Base-by-base conservation (phyloP, 1,140 invertebrate species). In the Brachionus koreanus region DNA sequence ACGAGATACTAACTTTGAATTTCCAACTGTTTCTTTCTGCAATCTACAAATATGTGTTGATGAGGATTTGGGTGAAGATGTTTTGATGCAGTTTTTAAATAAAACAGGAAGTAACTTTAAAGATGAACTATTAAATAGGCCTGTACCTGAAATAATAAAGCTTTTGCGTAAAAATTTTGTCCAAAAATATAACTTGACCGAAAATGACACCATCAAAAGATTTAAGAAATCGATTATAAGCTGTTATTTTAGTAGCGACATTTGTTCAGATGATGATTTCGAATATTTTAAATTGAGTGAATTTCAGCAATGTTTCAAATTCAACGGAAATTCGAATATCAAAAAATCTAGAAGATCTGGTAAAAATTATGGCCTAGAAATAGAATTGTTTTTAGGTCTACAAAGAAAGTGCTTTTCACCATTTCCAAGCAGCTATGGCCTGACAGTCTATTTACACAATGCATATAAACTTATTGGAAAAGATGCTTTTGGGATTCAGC, bases 11-110 rank as follows among this genome's bases (percentile, higher is more conserved):
- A 77, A 77, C 16, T 43, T 46, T n/a, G 4, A 12, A 23, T 77
- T 77, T 77, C 75, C 75, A 37, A 49, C 75, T 7, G 37, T 77
- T 16, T 37, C 75, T n/a, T 35, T 77, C 35, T 77, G 75, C 12
- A 77, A 33, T 33, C n/a, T 77, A 39, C 75, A 52, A 37, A 16
- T 61, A 16, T 77, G 75, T 52, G 46, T 10, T 39, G 37, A 72
- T 7, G 67, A 39, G 5, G 23, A 3, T 9, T 39, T 19, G 6
- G 10, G 42, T 72, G 67, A 72, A 72, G 37, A 72, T 16, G 5
- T 72, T 10, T 19, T 72, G 33, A 39, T 39, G 5, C 1, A 37
- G 19, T 13, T 39, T 9, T 16, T 72, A 7, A 72, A 42, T 35
- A 39, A 39, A 39, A 72, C 63, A 33, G 12, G 5, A 33, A 5